Base-by-base conservation (phyloP, 2,888 invertebrate species). In the Sphaerophoria taeniata region DNA sequence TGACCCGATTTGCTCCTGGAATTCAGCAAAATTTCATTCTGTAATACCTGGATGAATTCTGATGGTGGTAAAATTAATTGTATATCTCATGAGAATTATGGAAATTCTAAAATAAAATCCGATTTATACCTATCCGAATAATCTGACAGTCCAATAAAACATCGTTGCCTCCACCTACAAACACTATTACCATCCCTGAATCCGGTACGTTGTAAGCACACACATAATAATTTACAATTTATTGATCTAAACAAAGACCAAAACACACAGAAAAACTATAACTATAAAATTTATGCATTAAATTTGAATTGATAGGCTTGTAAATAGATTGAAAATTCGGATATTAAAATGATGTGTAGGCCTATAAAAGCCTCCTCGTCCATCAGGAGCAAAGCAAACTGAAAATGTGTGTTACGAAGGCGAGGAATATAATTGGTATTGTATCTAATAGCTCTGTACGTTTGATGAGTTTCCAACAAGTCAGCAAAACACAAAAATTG, bases 31-130 rank as follows among this genome's bases (percentile, higher is more conserved):
- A 33, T 2, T n/a, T 14, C 43, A 33, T 63, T 16, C 63, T 63
- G 63, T 47, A 24, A 36, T 65, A 51, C 49, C 65, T 65, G 34
- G 34, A 65, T 43, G 33, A 63, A 34, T 47, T 14, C 4, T 16
- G 14, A 33, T 69, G 43, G 45, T 36, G 45, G 39, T 49, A 69
- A 43, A 73, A 75, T 72, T 65, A 81, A 83, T 78, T 47, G 45
- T 65, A 36, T 70, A 74, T 78, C 69, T 72, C 73, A 70, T 63
- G 63, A 74, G 77, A 78, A 74, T 83, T 83, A 78, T 81, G 80
- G 73, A 83, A 83, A 83, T 70, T 63, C 73, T 73, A 78, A 60
- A 70, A 56, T 73, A 65, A 83, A 70, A 74, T 72, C 60, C 72
- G 53, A 77, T 82, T 82, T 77, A 82, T 75, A 67, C 71, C 71